phyloP scores from a whole-genome alignment of 2,797 vertebrate genomes.

The Parauchenoglanis punctatus region DNA sequence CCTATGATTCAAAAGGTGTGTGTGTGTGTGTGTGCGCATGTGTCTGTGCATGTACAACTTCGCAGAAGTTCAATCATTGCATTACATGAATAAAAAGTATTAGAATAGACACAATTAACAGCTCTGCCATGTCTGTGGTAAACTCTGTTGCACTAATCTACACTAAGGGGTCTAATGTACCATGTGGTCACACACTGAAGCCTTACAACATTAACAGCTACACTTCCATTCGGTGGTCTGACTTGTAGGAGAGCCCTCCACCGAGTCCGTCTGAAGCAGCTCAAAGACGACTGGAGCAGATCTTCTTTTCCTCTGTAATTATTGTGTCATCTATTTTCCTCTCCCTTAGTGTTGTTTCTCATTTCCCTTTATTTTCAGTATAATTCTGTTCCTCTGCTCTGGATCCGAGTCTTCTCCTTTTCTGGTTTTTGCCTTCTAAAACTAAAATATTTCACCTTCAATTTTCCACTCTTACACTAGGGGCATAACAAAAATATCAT shows the following conservation, averaged over 20 bases:
- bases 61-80: not conserved
- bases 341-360: conserved; percentile 4
- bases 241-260: conserved; percentile 78
- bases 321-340: conserved; percentile 56
- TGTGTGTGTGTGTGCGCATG: conserved; percentile 34
- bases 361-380: conserved; percentile 4
- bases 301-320: conserved; percentile 89
- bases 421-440: not conserved
- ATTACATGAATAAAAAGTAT: conserved; percentile 28
- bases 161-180: not conserved
- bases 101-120: conserved; percentile 39
- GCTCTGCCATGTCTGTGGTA: not conserved
- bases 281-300: conserved; percentile 88
- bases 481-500: not conserved
- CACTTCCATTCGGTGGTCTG: conserved; percentile 67
- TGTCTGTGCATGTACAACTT: conserved; percentile 31
- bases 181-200: conserved; percentile 1
- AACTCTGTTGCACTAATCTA: conserved; percentile 10
- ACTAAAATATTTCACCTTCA: not conserved
- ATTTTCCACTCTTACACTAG: not conserved
- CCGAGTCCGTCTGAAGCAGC: conserved; percentile 85
- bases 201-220: not conserved
- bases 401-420: not conserved
- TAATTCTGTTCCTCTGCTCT: not conserved
- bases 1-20: conserved; percentile 50